Percentiles rank a stretch among this genome's conserved stretches.
Conservation (phyloP, 2,113 vertebrate species). For the Phalacrocorax pelagicus region DNA sequence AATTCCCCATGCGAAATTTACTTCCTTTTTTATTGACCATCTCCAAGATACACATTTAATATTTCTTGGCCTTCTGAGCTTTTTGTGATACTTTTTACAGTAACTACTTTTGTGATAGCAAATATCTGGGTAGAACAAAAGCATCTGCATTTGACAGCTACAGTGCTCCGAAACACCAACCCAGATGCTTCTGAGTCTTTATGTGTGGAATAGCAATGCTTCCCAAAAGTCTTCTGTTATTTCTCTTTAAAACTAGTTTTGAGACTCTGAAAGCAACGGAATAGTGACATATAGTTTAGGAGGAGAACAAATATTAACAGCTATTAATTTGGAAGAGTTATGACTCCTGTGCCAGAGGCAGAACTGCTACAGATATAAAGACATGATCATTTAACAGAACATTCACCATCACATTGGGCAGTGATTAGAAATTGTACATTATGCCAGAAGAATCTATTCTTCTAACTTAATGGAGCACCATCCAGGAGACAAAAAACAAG, state of each 20-base stretch:
- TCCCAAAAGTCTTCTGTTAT: neutral
- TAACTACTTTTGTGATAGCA: neutral
- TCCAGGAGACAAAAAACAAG: neutral
- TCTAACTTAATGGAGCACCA: neutral
- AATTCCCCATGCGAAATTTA: neutral
- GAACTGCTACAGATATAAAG: neutral
- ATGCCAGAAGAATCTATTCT: neutral
- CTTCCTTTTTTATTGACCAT: neutral
- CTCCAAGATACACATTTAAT: neutral
- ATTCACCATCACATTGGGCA: neutral
- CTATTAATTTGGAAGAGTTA: neutral
- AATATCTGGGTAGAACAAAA: neutral
- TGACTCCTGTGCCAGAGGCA: neutral
- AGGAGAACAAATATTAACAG: neutral
- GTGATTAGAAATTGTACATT: neutral
- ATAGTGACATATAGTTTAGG: neutral
- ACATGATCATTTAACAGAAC: neutral
- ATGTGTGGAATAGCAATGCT: neutral
- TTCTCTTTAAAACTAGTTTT: conserved; percentile 4
- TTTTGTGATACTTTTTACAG: neutral
- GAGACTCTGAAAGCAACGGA: neutral
- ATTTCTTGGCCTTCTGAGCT: neutral
- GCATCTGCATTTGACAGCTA: neutral
- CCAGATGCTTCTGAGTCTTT: neutral
- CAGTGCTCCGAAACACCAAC: neutral